A percentile compares a stretch with the other conserved stretches of the same genome.
These are phyloP conservation scores for Ochotona princeps DNA, from an alignment of 2,113 vertebrate genomes.

Conservation along the genomic window DNA sequence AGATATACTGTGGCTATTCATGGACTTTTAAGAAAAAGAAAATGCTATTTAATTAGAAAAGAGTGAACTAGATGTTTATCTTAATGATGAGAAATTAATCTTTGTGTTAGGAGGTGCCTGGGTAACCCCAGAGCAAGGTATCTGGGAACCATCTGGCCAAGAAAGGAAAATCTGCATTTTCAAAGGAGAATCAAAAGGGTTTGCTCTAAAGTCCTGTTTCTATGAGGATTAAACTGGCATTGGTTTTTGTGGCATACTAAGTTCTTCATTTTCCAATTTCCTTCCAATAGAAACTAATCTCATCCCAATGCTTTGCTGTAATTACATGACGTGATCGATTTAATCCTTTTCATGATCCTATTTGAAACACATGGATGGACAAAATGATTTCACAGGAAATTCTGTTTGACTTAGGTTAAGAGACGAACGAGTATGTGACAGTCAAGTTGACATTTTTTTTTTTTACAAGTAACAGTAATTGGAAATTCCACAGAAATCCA, in stretches of 20 bases:
- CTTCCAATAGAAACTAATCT: background rate
- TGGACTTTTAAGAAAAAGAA: slow-evolving; percentile 36
- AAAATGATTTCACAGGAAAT: slow-evolving; percentile 7
- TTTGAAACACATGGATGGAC: background rate
- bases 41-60: slow-evolving; percentile 20
- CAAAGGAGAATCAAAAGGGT: background rate
- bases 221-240: background rate
- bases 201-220: slow-evolving; percentile 35
- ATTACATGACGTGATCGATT: background rate
- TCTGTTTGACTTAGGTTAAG: background rate
- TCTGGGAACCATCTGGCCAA: background rate
- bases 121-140: background rate
- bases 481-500: slow-evolving; percentile 30
- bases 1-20: background rate
- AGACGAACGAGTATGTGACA: background rate
- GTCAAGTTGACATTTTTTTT: background rate
- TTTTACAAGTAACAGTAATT: background rate
- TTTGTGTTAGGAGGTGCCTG: background rate
- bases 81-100: background rate
- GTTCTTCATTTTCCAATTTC: slow-evolving; percentile 5
- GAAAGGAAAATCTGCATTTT: background rate
- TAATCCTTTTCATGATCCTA: slow-evolving; percentile 17
- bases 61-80: slow-evolving; percentile 4
- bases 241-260: background rate
- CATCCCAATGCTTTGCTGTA: background rate